A percentile compares a stretch with the other conserved stretches of the same genome.
phyloP scores from a whole-genome alignment of 2,797 vertebrate species.

The Garrulus glandarius region DNA sequence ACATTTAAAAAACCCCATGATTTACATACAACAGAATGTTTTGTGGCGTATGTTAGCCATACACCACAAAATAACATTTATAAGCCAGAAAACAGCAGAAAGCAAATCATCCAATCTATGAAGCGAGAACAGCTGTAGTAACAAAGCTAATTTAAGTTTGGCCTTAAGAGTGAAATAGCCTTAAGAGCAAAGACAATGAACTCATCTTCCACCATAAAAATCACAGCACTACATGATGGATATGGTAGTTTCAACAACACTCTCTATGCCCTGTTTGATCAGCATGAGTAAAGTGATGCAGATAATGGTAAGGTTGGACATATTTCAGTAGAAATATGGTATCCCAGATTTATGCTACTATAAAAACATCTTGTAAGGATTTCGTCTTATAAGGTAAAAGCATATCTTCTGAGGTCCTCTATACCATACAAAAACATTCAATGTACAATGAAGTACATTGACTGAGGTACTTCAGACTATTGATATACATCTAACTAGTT shows the following conservation, averaged over 20 bases:
- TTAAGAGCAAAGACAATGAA: neutral
- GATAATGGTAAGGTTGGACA: neutral
- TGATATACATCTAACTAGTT: neutral
- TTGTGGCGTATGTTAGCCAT: neutral
- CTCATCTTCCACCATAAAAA: neutral
- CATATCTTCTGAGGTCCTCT: neutral
- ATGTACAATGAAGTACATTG: too few species aligned
- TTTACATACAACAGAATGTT: neutral
- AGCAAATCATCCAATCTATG: neutral
- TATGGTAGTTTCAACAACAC: neutral
- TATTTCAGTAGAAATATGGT: neutral
- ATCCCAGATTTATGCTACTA: neutral
- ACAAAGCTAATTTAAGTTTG: neutral
- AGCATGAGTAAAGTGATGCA: neutral
- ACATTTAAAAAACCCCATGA: neutral
- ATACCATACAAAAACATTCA: neutral
- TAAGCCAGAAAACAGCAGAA: neutral
- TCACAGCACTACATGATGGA: neutral
- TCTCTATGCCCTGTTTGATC: neutral
- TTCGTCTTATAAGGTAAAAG: neutral
- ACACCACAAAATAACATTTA: neutral
- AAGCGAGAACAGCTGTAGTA: neutral
- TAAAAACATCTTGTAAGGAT: neutral
- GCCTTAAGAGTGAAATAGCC: neutral
- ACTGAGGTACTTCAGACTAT: neutral